Evolutionary conservation across 2,113 vertebrate genomes (phyloP).

Genomic region (Melospiza georgiana): DNA sequence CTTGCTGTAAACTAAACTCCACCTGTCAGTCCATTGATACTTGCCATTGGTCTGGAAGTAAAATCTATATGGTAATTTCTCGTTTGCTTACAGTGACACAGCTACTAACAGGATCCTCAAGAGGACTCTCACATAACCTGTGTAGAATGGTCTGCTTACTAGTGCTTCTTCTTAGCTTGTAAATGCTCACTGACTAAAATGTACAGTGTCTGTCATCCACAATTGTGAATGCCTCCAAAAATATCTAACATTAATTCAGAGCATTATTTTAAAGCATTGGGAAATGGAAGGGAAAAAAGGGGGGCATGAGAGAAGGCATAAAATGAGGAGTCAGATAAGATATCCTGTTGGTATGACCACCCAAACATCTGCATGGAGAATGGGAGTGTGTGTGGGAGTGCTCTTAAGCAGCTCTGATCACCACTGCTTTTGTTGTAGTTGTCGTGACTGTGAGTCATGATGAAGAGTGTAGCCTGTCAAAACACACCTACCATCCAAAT

Average conservation of each 20-base stretch:
- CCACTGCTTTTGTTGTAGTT: not conserved
- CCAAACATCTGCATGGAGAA: not conserved
- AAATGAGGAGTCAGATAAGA: not conserved
- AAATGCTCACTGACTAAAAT: not conserved
- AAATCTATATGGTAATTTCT: not conserved
- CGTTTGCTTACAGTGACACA: not conserved
- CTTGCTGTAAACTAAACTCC: slow-evolving; percentile 83
- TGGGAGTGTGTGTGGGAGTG: not conserved
- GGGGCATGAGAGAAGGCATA: not conserved
- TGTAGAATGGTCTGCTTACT: not conserved
- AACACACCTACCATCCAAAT: slow-evolving; percentile 32
- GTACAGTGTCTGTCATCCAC: not conserved
- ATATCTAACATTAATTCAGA: not conserved
- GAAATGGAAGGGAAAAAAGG: not conserved
- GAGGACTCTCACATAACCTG: not conserved
- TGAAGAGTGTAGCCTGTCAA: not conserved
- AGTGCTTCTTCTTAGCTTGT: not conserved
- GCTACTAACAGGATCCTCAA: not conserved
- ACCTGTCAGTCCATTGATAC: slow-evolving; percentile 87
- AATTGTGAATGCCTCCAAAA: not conserved
- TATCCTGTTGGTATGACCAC: not conserved
- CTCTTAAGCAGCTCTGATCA: not conserved
- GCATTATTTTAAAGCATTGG: not conserved
- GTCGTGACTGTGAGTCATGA: not conserved
- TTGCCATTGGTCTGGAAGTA: slow-evolving; percentile 79